Base-by-base conservation (phyloP, 2,797 vertebrate species). In the Hozukius guyotensis region DNA sequence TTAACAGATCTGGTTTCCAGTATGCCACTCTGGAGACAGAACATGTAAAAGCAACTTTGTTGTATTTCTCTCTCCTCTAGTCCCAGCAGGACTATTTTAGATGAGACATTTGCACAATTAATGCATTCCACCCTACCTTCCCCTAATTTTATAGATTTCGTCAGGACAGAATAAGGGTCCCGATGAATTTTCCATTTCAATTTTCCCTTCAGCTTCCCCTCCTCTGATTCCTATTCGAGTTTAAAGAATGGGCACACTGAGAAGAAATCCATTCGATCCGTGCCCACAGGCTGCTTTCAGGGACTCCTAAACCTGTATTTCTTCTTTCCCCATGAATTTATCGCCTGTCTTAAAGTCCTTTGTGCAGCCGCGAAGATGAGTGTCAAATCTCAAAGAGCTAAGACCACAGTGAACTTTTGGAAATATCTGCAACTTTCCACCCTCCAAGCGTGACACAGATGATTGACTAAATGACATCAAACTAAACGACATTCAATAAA, bases 261-360 rank as follows among this genome's bases (percentile, higher is more conserved):
- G 88, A 89, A 89, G 72, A 93, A 94, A 95, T 95, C 92, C 84
- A 94, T 95, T 94, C 46, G 85, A 86, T 92, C 76, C 85, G 77
- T 93, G 91, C 85, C 93, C 90, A 88, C 74, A 20, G 91, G 93
- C 91, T 78, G 92, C 91, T 93, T 94, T 93, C 89, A 92, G 85
- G 83, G 86, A 69, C 87, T 90, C 87, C 90, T 92, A 91, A 94
- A 94, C 88, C 91, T 87, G 87, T 85, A 94, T 92, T 94, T 94
- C 89, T 87, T 89, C 87, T 86, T 82, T 92, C 87, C 83, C 75
- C 70, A 79, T 82, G 87, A 92, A 93, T 93, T 65, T 93, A 93
- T 92, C 81, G 86, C 86, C 82, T 92, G 91, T 93, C 92, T 83
- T 81, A 32, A 78, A 85, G 81, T 88, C 88, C 84, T 94, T 94